Evolutionary conservation across 2,888 invertebrate genomes (phyloP), one percentile per base, ranked within the genome.

Genomic region (Congeria kusceri): DNA sequence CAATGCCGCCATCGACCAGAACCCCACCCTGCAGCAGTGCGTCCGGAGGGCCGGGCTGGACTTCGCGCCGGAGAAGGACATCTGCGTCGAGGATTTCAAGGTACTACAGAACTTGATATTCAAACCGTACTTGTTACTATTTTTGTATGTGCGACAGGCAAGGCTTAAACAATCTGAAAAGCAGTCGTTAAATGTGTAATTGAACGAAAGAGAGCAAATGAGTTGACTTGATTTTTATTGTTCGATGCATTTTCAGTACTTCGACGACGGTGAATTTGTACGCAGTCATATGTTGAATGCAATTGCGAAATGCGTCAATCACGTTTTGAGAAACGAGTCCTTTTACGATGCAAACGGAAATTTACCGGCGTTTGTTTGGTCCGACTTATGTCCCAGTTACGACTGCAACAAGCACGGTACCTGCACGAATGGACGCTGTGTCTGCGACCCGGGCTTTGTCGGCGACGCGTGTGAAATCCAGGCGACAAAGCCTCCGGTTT

Each of bases 401-500:
- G 73, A 84, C n/a, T 87, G 87, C 57, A 83, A 79, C 11, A 71
- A 65, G 18, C 56, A 76, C 18, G 87, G 87, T 25, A 57, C 59
- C 13, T 87, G 87, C 65, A 47, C 47, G 9, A 1, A 28, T 1
- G 89, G 86, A 1, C 73, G 67, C 11, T 89, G 89, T 61, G 44
- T 69, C 0, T 89, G 89, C 65, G 39, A 79, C 53, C 15, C 18
- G 4, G 76, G 78, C 25, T 88, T 70, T 74, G 77, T 44, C 9
- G 89, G 88, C 0, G 77, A 70, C 25, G 88, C 86, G 58, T 89
- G 89, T 58, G 85, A 87, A 32, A 77, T 89, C 1, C 65, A 87
- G 65, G 46, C 80, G 28, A 72, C 25, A 13, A 56, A 44, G 9
- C 85, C 88, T 25, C 89, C 88, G 20, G n/a, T 63, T 9, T 25